These are phyloP conservation scores for Micrasema minimum DNA, from an alignment of 1,140 invertebrate genomes.

Conservation along the genomic window DNA sequence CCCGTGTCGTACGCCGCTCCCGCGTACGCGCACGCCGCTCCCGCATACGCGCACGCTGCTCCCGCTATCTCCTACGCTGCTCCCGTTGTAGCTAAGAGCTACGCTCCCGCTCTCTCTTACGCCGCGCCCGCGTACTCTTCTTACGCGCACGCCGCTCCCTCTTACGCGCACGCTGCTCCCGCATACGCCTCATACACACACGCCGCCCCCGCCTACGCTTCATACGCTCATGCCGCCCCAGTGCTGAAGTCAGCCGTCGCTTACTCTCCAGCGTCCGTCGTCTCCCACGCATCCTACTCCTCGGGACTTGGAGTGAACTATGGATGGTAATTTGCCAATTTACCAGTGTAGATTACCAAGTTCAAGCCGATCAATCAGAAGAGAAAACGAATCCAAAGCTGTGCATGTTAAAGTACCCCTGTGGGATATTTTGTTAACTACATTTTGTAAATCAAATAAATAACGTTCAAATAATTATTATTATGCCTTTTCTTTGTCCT, in stretches of 20 bases:
- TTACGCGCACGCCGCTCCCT: conserved; percentile 35
- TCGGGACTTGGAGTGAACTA: conserved; percentile 49
- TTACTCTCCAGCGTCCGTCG: conserved; percentile 55
- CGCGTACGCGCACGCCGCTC: no score
- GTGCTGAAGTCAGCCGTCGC: conserved; percentile 33
- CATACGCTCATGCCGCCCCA: conserved; percentile 48
- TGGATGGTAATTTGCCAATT: conserved; percentile 39
- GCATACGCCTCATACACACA: conserved; percentile 53
- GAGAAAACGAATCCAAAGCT: conserved; percentile 1
- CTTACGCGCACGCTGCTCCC: conserved; percentile 41
- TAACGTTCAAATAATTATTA: conserved; percentile 4
- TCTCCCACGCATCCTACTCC: conserved; percentile 50
- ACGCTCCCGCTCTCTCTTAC: conserved; percentile 49
- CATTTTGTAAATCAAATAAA: conserved; percentile 14
- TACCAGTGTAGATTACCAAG: background rate
- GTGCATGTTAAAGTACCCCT: conserved; percentile 5
- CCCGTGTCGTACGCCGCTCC: conserved; percentile 53
- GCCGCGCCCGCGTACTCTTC: conserved; percentile 55
- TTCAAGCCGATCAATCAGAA: background rate
- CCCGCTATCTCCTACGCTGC: conserved; percentile 40
- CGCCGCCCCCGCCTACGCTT: conserved; percentile 46
- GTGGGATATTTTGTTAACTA: conserved; percentile 30
- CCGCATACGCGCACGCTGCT: conserved; percentile 52
- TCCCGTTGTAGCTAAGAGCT: conserved; percentile 49
- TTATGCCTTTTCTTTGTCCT: background rate